phyloP scores from a whole-genome alignment of 2,888 invertebrate species.

The Agrochola circellaris region DNA sequence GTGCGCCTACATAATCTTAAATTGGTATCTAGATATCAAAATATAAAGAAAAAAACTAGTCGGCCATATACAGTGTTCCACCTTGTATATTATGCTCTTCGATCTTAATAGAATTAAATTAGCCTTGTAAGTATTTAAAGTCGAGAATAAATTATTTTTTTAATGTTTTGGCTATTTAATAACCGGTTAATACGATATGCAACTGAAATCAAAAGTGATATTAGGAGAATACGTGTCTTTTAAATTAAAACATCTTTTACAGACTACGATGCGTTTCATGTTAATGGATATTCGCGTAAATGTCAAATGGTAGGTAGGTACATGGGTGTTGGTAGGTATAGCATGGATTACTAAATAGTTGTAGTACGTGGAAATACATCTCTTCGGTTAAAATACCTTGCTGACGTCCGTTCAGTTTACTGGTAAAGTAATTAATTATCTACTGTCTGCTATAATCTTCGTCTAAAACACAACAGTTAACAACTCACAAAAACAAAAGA shows the following conservation, averaged over 20 bases:
- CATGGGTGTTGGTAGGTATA: not conserved
- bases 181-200: constrained; percentile 29
- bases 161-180: not conserved
- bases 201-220: constrained; percentile 13
- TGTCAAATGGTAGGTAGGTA: constrained; percentile 33
- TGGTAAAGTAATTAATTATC: constrained; percentile 4
- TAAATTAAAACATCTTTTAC: constrained; percentile 45
- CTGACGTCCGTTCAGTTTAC: not conserved
- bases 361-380: constrained; percentile 7
- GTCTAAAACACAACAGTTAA: not conserved
- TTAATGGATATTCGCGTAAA: constrained; percentile 42
- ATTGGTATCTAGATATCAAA: not conserved
- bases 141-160: constrained; percentile 23
- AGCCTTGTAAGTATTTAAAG: constrained; percentile 27
- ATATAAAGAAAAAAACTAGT: constrained; percentile 31
- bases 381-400: not conserved
- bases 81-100: constrained; percentile 29
- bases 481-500: constrained; percentile 2
- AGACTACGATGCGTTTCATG: constrained; percentile 4
- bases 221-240: constrained; percentile 13
- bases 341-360: not conserved
- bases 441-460: not conserved
- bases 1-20: not conserved
- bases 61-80: constrained; percentile 21
- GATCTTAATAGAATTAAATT: constrained; percentile 48